These are phyloP conservation scores for Acyrthosiphon pisum DNA, from an alignment of 1,140 invertebrate species.

Conservation along the genomic window DNA sequence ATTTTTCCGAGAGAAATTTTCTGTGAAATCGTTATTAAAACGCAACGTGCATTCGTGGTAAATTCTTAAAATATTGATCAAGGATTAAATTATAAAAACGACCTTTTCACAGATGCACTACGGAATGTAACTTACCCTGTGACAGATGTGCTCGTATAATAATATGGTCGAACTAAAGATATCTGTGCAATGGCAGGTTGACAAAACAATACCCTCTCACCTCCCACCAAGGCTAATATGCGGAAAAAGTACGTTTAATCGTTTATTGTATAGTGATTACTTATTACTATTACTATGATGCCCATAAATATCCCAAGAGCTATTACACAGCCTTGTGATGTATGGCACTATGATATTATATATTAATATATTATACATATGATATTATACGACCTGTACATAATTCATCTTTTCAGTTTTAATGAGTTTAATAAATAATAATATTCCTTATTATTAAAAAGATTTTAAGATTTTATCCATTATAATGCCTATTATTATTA, in stretches of 20 bases:
- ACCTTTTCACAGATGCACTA: not conserved
- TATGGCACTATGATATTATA: not conserved
- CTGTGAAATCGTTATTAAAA: not conserved
- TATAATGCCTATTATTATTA: not conserved
- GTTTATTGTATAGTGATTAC: not conserved
- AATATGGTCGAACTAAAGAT: not conserved
- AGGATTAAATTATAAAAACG: not conserved
- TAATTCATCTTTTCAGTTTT: not conserved
- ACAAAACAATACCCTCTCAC: not conserved
- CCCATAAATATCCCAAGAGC: not conserved
- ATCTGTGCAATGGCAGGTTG: not conserved
- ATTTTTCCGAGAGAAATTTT: not conserved
- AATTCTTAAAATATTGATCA: constrained; percentile 25
- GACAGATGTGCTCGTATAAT: not conserved
- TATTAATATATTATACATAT: not conserved
- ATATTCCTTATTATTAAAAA: not conserved
- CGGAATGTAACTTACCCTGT: constrained; percentile 34
- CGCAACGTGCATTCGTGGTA: not conserved
- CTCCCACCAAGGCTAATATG: not conserved
- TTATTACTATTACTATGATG: not conserved
- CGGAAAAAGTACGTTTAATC: not conserved
- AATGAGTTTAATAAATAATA: not conserved
- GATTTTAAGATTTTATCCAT: not conserved
- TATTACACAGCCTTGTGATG: constrained; percentile 3
- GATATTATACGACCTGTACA: not conserved